Conservation (phyloP, 1,140 invertebrate species). For the Steinernema feltiae region DNA sequence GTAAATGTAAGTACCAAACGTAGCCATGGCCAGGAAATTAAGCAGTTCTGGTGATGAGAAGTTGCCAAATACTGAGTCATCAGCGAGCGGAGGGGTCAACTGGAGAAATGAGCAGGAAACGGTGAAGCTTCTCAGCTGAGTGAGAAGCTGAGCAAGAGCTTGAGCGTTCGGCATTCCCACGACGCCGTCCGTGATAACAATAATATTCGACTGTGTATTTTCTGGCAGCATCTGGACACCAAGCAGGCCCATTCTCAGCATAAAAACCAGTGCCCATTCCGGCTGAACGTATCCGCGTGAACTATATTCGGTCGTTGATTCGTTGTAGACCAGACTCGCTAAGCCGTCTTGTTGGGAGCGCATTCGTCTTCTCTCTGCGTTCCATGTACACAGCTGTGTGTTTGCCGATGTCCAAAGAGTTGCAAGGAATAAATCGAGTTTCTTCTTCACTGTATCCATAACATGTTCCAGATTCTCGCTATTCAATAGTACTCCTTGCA, state of each 20-base stretch:
- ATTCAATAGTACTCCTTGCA: conserved; percentile 70
- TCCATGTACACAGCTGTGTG: not conserved
- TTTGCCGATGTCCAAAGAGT: conserved; percentile 16
- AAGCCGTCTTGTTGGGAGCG: conserved; percentile 1
- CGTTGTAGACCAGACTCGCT: conserved; percentile 11
- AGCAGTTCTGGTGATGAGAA: conserved; percentile 71
- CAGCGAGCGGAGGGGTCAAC: conserved; percentile 56
- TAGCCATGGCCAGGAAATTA: conserved; percentile 72
- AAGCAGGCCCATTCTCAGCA: conserved; percentile 73
- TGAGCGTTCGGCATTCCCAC: conserved; percentile 71
- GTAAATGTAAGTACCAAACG: conserved; percentile 69
- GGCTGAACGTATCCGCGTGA: conserved; percentile 61
- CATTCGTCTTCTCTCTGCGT: not conserved
- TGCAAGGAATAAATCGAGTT: conserved; percentile 32
- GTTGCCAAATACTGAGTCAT: conserved; percentile 62
- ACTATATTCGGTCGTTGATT: not conserved
- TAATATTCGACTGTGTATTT: conserved; percentile 71
- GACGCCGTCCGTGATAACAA: conserved; percentile 75
- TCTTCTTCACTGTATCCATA: conserved; percentile 63
- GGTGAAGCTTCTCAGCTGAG: conserved; percentile 70
- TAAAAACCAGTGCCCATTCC: conserved; percentile 73
- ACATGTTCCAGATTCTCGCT: conserved; percentile 66
- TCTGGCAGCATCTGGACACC: conserved; percentile 72
- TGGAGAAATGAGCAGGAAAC: conserved; percentile 75
- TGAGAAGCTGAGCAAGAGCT: conserved; percentile 70